Evolutionary conservation across 2,888 invertebrate species (phyloP).

Genomic region (Magallana nippona): DNA sequence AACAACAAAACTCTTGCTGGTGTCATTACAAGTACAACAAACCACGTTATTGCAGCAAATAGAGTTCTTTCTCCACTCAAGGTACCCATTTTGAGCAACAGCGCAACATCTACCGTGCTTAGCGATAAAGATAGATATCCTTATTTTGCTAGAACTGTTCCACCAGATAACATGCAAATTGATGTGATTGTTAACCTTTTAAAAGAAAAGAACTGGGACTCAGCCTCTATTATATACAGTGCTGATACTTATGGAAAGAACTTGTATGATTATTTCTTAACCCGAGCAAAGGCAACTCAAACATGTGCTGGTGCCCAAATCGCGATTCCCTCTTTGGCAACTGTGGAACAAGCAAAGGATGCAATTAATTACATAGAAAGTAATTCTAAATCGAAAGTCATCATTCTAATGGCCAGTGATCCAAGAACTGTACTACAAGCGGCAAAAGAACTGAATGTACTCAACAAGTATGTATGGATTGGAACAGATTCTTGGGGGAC

Average conservation of each 20-base stretch:
- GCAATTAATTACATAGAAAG: constrained; percentile 55
- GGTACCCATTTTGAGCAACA: constrained; percentile 81
- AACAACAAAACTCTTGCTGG: constrained; percentile 69
- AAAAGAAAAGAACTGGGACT: constrained; percentile 77
- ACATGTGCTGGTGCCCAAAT: constrained; percentile 61
- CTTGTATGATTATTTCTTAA: constrained; percentile 48
- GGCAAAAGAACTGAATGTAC: constrained; percentile 60
- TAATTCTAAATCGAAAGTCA: constrained; percentile 64
- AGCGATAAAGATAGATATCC: constrained; percentile 62
- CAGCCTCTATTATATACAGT: constrained; percentile 76
- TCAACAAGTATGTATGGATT: constrained; percentile 67
- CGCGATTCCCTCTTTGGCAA: constrained; percentile 51
- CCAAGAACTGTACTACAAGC: constrained; percentile 61
- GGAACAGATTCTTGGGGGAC: constrained; percentile 66
- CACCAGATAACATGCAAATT: constrained; percentile 66
- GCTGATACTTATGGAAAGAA: constrained; percentile 57
- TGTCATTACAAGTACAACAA: constrained; percentile 71
- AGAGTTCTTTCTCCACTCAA: constrained; percentile 82
- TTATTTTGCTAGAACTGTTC: constrained; percentile 71
- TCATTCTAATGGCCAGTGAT: constrained; percentile 73
- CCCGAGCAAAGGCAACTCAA: constrained; percentile 50
- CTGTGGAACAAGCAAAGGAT: constrained; percentile 54
- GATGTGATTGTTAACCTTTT: constrained; percentile 75
- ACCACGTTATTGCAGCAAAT: constrained; percentile 71
- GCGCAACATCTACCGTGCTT: constrained; percentile 63